Evolutionary conservation across 2,888 invertebrate genomes (phyloP), one percentile per base, ranked within the genome.

Genomic region (Orchesella flavescens): DNA sequence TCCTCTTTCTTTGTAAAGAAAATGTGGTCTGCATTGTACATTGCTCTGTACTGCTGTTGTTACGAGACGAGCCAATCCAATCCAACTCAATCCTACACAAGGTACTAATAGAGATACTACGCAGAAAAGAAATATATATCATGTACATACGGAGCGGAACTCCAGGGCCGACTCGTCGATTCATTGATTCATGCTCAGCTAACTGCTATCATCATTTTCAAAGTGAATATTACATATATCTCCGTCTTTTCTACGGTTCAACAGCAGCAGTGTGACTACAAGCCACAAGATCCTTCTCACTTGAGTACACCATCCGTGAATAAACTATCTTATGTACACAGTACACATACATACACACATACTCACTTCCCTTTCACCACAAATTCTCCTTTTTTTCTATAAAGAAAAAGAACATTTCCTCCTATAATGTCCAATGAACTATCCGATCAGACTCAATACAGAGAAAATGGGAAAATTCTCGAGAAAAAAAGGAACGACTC

Each of bases 391-490:
- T 34, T 34, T 24, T 13, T 53, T 53, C 4, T 53, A 10, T 3
- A n/a, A 61, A 15, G 23, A 61, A 21, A 61, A 13, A 24, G n/a
- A 24, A 12, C 23, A 24, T 24, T 53, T 53, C 19, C 19, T 61
- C 44, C 43, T 34, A 66, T 66, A 66, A 66, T 66, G 66, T 66
- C 44, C 66, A 43, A n/a, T 66, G 63, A 63, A 63, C 63, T 44
- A 66, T 23, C 66, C 66, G 43, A 34, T 34, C 34, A 2, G 3
- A 34, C 34, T 34, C 34, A 34, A 34, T 34, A 66, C 66, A 46
- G 44, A n/a, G 17, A 66, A 44, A 43, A 34, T 34, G 15, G 69
- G 74, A 44, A 73, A 73, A 61, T 44, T 55, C 73, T 73, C 73
- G 15, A 66, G 66, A 66, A 15, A 46, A 15, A 46, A 44, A n/a